Evolutionary conservation across 2,797 vertebrate species (phyloP).

Genomic region (Zonotrichia albicollis): DNA sequence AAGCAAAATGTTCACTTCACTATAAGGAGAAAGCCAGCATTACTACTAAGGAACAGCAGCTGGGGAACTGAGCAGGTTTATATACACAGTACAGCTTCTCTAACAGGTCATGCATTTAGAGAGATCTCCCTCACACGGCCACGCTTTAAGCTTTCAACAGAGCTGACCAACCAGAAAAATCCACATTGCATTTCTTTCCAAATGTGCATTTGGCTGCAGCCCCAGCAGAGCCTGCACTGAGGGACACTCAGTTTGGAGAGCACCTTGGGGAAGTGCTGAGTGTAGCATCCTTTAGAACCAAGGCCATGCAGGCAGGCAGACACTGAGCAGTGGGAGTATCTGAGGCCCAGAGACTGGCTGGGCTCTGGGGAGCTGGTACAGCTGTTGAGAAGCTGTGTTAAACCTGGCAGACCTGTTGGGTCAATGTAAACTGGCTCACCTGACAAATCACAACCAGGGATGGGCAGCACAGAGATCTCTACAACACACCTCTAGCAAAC

Average conservation of each 20-base stretch:
- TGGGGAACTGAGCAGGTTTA: slow-evolving; percentile 25
- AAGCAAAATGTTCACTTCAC: slow-evolving; percentile 60
- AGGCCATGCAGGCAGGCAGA: not conserved
- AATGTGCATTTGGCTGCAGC: slow-evolving; percentile 15
- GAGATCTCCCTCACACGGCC: not conserved
- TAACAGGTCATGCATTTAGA: slow-evolving; percentile 57
- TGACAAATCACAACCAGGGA: not conserved
- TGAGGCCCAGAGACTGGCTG: not conserved
- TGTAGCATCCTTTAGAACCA: not conserved
- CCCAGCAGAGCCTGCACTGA: not conserved
- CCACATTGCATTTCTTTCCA: not conserved
- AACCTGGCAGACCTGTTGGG: not conserved
- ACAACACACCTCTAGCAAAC: not conserved
- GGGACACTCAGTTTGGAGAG: not conserved
- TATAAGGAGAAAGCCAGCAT: not conserved
- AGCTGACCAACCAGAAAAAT: not conserved
- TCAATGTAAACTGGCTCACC: slow-evolving; percentile 8
- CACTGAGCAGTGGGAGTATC: not conserved
- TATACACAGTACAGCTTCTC: slow-evolving; percentile 47
- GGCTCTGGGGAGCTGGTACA: not conserved
- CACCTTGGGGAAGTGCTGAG: not conserved
- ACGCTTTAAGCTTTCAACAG: not conserved
- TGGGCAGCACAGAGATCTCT: not conserved
- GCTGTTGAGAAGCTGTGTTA: not conserved
- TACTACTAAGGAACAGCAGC: slow-evolving; percentile 27